Conservation (phyloP, 2,797 vertebrate genomes). For the Lates japonicus region DNA sequence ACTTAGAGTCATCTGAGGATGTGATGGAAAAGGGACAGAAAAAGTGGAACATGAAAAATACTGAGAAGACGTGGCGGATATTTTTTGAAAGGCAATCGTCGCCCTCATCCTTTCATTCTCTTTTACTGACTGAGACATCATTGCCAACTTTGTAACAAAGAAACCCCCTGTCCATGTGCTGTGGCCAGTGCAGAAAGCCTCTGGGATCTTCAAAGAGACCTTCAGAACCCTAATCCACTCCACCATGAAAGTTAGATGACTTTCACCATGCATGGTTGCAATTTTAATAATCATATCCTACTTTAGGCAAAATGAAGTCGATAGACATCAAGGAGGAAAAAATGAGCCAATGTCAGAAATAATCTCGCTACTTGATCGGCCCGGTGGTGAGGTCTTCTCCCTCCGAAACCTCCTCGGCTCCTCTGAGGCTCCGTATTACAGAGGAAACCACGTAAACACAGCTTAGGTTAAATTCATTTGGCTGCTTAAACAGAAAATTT, state of each 20-base stretch:
- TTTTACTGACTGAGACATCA: constrained; percentile 60
- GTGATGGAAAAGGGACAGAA: constrained; percentile 8
- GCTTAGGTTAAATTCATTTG: constrained; percentile 51
- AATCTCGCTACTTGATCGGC: constrained; percentile 68
- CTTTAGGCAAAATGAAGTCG: constrained; percentile 77
- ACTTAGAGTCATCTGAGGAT: constrained; percentile 41
- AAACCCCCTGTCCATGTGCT: constrained; percentile 59
- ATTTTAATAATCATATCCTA: constrained; percentile 85
- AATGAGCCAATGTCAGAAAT: constrained; percentile 76
- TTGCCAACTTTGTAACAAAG: constrained; percentile 69
- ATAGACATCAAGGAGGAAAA: constrained; percentile 81
- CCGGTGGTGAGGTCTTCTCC: constrained; percentile 64
- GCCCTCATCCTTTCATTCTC: constrained; percentile 43
- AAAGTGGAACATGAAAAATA: constrained; percentile 18
- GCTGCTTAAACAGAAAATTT: constrained; percentile 53
- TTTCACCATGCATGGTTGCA: constrained; percentile 83
- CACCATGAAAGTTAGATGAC: constrained; percentile 75
- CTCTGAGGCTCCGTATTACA: constrained; percentile 46
- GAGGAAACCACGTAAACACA: constrained; percentile 61
- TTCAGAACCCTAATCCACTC: constrained; percentile 66
- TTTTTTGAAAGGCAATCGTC: constrained; percentile 42
- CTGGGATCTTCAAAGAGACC: constrained; percentile 77
- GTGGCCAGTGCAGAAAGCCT: constrained; percentile 59
- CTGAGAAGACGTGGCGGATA: constrained; percentile 33
- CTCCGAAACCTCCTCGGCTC: constrained; percentile 34